Base-by-base conservation (phyloP, 2,113 vertebrate species). In the Lophius piscatorius region DNA sequence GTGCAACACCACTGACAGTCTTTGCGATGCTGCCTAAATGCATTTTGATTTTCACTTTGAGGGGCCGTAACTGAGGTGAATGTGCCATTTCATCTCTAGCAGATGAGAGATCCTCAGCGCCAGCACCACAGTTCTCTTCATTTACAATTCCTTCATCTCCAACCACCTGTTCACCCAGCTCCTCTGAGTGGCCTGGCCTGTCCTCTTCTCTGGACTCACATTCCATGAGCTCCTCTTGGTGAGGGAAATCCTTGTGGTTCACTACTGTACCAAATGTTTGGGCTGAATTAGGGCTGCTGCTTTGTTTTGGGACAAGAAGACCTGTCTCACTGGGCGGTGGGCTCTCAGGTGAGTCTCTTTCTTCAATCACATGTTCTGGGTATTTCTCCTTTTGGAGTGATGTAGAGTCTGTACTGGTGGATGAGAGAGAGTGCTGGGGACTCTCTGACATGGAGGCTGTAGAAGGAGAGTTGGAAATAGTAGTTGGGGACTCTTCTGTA, bases 1-100 rank as follows among this genome's bases (percentile, higher is more conserved):
- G 88, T 0, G 92, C 85, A 7, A 92, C 90, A n/a, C 93, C 87
- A 23, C 93, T 94, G 9, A 95, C 93, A 0, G 95, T 94, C 42
- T 94, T 86, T 7, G 93, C 95, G 78, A 96, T 92, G 78, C 88
- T 94, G 9, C 94, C 94, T 0, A 91, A 93, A 0, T 93, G 91
- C 0, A 93, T 95, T 58, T 98, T 98, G 70, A 98, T 98, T 64
- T 95, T 89, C 28, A 98, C 96, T 41, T 98, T 99, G 39, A 98
- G 91, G 0, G 94, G 95, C 29, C 92, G 86, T 0, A 92, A 89
- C 1, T 93, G 89, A 38, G 68, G 22, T 9, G 69, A 48, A 24
- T 38, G 49, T 0, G 24, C 54, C 12, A 66, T 76, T 12, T 57
- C 9, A 3, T 40, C 6, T 4, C 7, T 24, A 13, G 44, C 20